These are phyloP conservation scores for Neomicropteryx cornuta DNA, from an alignment of 1,140 invertebrate genomes.

Conservation along the genomic window DNA sequence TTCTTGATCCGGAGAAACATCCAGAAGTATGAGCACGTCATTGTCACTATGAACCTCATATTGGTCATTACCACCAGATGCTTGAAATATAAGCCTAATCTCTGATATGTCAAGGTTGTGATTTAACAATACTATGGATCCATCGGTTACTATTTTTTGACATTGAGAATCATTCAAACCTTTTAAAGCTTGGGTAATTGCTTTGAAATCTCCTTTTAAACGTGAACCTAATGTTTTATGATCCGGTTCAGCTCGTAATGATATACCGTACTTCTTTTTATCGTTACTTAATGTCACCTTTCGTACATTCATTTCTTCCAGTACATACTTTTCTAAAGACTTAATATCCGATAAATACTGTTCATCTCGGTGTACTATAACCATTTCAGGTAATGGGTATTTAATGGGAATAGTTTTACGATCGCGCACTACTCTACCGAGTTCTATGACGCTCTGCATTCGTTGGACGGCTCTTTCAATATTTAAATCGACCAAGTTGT, in stretches of 20 bases:
- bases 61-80: constrained; percentile 44
- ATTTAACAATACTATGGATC: constrained; percentile 60
- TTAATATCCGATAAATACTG: constrained; percentile 71
- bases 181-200: constrained; percentile 73
- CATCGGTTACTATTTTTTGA: constrained; percentile 61
- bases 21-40: constrained; percentile 69
- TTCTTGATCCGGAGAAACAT: constrained; percentile 71
- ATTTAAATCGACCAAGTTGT: constrained; percentile 65
- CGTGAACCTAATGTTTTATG: constrained; percentile 73
- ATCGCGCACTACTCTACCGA: constrained; percentile 87
- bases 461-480: constrained; percentile 83
- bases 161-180: constrained; percentile 70
- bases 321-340: constrained; percentile 75
- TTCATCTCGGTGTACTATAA: constrained; percentile 84
- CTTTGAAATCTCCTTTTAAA: constrained; percentile 83
- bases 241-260: constrained; percentile 89
- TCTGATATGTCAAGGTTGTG: constrained; percentile 73
- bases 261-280: constrained; percentile 88
- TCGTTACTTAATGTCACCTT: constrained; percentile 82
- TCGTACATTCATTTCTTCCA: constrained; percentile 91
- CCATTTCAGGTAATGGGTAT: constrained; percentile 92
- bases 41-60: constrained; percentile 89
- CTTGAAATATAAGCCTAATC: constrained; percentile 75
- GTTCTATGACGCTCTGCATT: constrained; percentile 94
- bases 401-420: constrained; percentile 90